Conservation (phyloP, 2,113 vertebrate species). For the Ia io region DNA sequence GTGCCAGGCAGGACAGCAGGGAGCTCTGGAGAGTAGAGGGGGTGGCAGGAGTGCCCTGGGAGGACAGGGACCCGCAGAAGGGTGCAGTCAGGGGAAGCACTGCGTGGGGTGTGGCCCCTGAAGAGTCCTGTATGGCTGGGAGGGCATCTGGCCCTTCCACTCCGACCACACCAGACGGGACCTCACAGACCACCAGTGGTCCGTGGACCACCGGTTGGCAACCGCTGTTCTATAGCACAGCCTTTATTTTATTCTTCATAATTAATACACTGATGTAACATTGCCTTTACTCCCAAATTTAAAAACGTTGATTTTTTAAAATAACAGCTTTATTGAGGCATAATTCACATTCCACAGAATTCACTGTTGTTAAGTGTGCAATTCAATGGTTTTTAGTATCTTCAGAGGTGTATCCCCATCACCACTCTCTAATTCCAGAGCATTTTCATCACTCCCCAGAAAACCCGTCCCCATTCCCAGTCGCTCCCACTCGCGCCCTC, state of each 20-base stretch:
- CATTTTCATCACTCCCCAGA: background rate
- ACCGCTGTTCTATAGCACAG: background rate
- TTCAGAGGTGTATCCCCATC: background rate
- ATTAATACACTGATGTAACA: background rate
- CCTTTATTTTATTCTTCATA: background rate
- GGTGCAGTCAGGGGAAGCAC: background rate
- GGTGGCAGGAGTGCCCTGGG: background rate
- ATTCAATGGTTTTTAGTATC: background rate
- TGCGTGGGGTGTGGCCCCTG: too few relatives aligned
- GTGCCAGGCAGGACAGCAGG: background rate
- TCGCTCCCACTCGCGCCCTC: background rate
- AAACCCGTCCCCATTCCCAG: background rate
- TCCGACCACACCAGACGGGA: background rate
- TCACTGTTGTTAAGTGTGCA: background rate
- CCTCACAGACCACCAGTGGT: too few relatives aligned
- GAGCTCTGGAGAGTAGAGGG: background rate
- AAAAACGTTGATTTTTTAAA: background rate
- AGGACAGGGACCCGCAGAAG: background rate
- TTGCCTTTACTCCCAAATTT: background rate
- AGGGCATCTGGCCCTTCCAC: background rate
- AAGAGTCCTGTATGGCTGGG: background rate
- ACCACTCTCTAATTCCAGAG: background rate
- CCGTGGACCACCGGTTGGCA: too few relatives aligned
- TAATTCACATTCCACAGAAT: background rate
- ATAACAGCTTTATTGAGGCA: background rate